phyloP scores from a whole-genome alignment of 2,113 vertebrate species.

The Lampris incognitus region DNA sequence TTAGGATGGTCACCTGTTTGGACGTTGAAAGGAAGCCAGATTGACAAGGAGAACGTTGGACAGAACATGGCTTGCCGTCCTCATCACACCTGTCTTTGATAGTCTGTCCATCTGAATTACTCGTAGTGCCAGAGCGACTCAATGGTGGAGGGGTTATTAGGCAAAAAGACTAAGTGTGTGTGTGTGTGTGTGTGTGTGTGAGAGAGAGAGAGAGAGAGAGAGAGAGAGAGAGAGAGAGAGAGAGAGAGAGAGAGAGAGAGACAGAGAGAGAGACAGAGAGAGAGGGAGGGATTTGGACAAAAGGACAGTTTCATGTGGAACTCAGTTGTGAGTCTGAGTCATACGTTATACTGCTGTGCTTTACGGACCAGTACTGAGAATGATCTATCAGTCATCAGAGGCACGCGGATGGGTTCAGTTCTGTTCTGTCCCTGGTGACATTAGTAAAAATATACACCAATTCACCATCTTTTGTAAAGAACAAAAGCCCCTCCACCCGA shows the following conservation, averaged over 20 bases:
- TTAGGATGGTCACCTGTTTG: constrained; percentile 4
- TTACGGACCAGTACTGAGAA: constrained; percentile 18
- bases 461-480: too few relatives aligned
- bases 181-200: too few relatives aligned
- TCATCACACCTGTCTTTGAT: too few relatives aligned
- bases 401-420: too few relatives aligned
- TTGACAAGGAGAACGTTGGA: background rate
- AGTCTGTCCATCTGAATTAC: too few relatives aligned
- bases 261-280: background rate
- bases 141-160: background rate
- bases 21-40: background rate
- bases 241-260: too few relatives aligned
- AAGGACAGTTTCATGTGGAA: background rate
- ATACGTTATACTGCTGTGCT: constrained; percentile 23
- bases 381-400: background rate
- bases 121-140: background rate
- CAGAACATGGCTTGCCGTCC: background rate
- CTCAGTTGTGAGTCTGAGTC: background rate
- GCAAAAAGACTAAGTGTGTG: too few relatives aligned
- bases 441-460: too few relatives aligned
- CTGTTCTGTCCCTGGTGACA: too few relatives aligned
- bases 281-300: constrained; percentile 6
- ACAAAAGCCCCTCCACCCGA: too few relatives aligned
- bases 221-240: too few relatives aligned
- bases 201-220: too few relatives aligned